Percentiles rank a stretch among this genome's conserved stretches.
phyloP scores from a whole-genome alignment of 2,797 vertebrate species.

The Mus minutoides region DNA sequence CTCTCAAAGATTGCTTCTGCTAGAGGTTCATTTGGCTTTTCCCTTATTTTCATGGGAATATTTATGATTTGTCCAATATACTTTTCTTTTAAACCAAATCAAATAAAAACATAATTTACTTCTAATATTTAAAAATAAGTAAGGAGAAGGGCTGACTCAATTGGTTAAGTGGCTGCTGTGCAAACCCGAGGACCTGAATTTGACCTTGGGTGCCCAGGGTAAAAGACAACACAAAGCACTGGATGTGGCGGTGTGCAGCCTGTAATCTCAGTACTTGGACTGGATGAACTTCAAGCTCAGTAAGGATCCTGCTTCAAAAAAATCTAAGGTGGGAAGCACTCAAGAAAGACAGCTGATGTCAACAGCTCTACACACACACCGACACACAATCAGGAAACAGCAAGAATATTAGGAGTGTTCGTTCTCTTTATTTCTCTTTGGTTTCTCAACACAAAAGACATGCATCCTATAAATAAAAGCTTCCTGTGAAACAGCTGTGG shows the following conservation, averaged over 20 bases:
- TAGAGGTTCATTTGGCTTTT: background rate
- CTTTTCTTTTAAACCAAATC: background rate
- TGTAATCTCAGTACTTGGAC: background rate
- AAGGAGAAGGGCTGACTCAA: background rate
- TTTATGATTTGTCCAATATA: background rate
- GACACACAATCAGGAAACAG: background rate
- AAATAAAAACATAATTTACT: background rate
- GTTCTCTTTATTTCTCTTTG: slow-evolving; percentile 81
- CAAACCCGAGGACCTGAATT: background rate
- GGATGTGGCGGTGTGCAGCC: too few species aligned
- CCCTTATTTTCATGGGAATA: slow-evolving; percentile 20
- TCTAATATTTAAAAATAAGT: slow-evolving; percentile 11
- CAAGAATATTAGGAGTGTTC: slow-evolving; percentile 36
- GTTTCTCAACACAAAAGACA: slow-evolving; percentile 81
- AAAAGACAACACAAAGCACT: background rate
- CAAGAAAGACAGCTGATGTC: background rate
- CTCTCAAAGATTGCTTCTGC: background rate
- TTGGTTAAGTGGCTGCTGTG: background rate
- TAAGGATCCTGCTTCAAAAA: background rate
- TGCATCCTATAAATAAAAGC: slow-evolving; percentile 78
- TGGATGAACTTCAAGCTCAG: background rate
- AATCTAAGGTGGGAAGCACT: background rate
- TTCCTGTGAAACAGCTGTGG: slow-evolving; percentile 59
- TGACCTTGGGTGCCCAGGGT: background rate
- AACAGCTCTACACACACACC: too few species aligned